Percentiles rank a stretch among this genome's conserved stretches.
Conservation (phyloP, 2,113 vertebrate genomes). For the Ploceus nigricollis region DNA sequence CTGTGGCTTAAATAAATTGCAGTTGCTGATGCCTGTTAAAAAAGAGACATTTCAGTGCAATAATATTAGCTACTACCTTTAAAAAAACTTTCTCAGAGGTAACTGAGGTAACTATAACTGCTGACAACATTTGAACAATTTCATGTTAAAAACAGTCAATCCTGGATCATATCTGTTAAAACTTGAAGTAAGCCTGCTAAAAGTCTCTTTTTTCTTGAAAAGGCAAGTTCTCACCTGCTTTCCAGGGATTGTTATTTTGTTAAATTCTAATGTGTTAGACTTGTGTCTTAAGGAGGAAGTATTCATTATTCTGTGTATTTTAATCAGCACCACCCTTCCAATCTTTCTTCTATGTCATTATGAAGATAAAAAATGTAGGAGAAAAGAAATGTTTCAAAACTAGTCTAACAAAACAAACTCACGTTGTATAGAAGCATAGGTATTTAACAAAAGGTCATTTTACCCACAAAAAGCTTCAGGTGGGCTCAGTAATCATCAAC, state of each 20-base stretch:
- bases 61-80: conserved; percentile 2
- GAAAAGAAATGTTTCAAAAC: not conserved
- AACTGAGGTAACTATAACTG: conserved; percentile 52
- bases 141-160: conserved; percentile 31
- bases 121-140: conserved; percentile 40
- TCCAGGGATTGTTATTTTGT: conserved; percentile 8
- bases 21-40: not conserved
- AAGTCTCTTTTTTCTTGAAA: conserved; percentile 49
- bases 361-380: not conserved
- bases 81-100: not conserved
- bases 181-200: conserved; percentile 32
- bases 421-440: not conserved
- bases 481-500: conserved; percentile 41
- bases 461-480: conserved; percentile 34
- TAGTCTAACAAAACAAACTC: not conserved
- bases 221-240: conserved; percentile 35
- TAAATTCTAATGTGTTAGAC: conserved; percentile 35
- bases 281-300: conserved; percentile 12
- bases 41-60: not conserved
- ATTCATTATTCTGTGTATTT: conserved; percentile 30
- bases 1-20: conserved; percentile 14
- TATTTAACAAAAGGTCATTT: conserved; percentile 34
- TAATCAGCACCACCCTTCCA: not conserved
- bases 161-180: conserved; percentile 45
- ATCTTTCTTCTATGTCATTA: not conserved